Evolutionary conservation across 2,888 invertebrate genomes (phyloP), one percentile per base, ranked within the genome.

Genomic region (Pterostichus niger): DNA sequence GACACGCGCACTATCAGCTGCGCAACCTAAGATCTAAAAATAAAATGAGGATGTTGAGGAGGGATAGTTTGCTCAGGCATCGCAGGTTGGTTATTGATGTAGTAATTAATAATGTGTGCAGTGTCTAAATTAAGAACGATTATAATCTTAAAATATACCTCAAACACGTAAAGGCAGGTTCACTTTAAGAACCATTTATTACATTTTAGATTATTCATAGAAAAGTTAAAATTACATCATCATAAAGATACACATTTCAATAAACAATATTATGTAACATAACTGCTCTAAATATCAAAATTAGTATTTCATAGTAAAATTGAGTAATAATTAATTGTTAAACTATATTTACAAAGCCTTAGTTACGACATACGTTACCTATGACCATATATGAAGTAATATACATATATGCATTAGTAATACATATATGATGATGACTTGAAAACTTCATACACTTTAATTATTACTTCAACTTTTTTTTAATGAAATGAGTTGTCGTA

Each of bases 11-110:
- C 64, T 61, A 15, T 76, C 76, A 76, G 54, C 33, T 76, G 61
- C 82, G 76, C 75, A 82, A 10, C 35, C 54, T 68, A 33, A 64
- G 49, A 13, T 80, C 80, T 80, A 80, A 71, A 80, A 80, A 80
- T 80, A 80, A 79, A 49, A 54, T 44, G 54, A 49, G 79, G 71
- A 80, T 80, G 68, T 71, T 49, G 56, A 71, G 68, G 75, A 52
- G 71, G 79, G 79, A 54, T 49, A 64, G 46, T 52, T 75, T 64
- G 44, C 31, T 44, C 24, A 64, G 17, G 35, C 61, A 64, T 31
- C 76, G 76, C 17, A 68, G 40, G 40, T 71, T 71, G 40, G 40
- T 71, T 71, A 71, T 71, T 71, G 68, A 71, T 64, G 64, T 64
- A 64, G 11, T 64, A 64, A 64, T 64, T 64, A 64, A 35, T 64